Evolutionary conservation across 1,140 invertebrate species (phyloP), one percentile per base, ranked within the genome.

Genomic region (Drosophila punjabiensis): DNA sequence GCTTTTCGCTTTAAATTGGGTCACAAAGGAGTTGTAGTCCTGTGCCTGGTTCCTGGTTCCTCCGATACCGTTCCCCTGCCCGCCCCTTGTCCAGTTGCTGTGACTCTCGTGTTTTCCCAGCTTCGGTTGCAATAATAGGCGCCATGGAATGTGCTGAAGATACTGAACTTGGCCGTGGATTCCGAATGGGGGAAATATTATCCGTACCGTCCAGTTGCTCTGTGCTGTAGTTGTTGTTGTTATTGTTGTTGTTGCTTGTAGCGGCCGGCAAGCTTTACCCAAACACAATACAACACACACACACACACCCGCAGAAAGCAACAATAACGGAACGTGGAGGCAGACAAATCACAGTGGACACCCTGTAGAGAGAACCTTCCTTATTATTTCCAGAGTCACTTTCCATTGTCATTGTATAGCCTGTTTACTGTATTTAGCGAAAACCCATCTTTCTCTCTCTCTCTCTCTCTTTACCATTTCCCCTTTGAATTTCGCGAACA

Each of bases 81-180:
- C 56, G 53, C 45, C 10, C 13, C 28, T 8, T 24, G 24, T n/a
- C 9, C 48, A 35, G 45, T 24, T 10, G 48, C 13, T 64, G 24
- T 39, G 3, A 24, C 48, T 56, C 39, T 56, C 60, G 32, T 45
- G 28, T 47, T 53, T 30, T 45, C 30, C 37, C 63, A 39, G 10
- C 37, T 28, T 41, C 18, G 61, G 47, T 39, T 66, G 65, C 84
- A 87, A 87, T 76, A 89, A 85, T 85, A 81, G 85, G 79, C 67
- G 52, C 35, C 76, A 68, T 79, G 86, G 83, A 85, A 76, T 89
- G 86, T 85, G 70, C 88, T 89, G 60, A 89, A 90, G 86, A 89
- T 90, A 90, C 86, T 90, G 86, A 89, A 89, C 86, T 89, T 89
- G 86, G 86, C 86, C 86, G 89, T 89, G 81, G 75, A 71, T 75